phyloP scores from a whole-genome alignment of 2,797 vertebrate species.

The Luscinia megarhynchos region DNA sequence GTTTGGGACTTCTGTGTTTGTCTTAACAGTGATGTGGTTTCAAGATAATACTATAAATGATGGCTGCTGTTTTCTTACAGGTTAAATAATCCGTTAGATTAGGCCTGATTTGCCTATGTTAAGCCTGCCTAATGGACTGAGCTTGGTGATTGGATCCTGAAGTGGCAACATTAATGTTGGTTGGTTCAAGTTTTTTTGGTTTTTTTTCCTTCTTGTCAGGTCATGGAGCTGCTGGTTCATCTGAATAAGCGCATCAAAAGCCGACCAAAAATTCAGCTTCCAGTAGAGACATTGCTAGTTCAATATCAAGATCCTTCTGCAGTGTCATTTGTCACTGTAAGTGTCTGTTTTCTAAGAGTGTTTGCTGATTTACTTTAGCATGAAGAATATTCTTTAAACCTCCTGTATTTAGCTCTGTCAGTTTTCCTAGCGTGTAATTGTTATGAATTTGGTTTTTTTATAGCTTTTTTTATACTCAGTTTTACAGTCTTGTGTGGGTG shows the following conservation, averaged over 20 bases:
- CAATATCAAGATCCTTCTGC: constrained; percentile 98
- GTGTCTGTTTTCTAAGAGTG: neutral
- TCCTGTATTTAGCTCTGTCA: neutral
- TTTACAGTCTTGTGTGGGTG: neutral
- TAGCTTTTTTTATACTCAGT: neutral
- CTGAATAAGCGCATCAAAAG: constrained; percentile 99
- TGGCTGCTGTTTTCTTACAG: neutral
- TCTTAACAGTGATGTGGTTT: neutral
- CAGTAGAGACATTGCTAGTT: constrained; percentile 95
- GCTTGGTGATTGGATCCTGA: neutral
- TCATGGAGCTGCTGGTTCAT: constrained; percentile 98
- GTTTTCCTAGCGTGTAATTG: neutral
- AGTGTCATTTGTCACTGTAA: constrained; percentile 96
- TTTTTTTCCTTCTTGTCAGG: constrained; percentile 76
- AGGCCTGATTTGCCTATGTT: neutral
- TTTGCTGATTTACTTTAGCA: neutral
- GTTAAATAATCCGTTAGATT: neutral
- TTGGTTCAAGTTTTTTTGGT: neutral
- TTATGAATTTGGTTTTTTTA: neutral
- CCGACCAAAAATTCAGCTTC: constrained; percentile 95
- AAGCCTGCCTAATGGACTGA: neutral
- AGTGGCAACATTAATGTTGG: neutral
- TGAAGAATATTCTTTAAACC: neutral
- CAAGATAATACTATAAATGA: neutral
- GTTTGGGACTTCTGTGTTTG: neutral